phyloP scores from a whole-genome alignment of 2,888 invertebrate genomes.

The Didymodactylos carnosus region DNA sequence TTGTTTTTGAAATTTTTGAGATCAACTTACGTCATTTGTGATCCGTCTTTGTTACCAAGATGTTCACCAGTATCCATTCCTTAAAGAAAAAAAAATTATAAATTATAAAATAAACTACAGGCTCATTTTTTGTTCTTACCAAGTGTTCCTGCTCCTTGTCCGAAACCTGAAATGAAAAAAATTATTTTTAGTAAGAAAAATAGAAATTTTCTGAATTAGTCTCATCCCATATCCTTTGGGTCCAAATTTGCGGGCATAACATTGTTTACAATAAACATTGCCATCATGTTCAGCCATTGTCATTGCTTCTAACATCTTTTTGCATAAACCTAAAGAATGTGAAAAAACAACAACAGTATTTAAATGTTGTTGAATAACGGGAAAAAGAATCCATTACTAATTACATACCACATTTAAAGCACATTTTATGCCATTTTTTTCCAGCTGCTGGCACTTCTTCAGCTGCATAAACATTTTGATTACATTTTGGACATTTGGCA shows the following conservation, averaged over 20 bases:
- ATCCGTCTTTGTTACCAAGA: conserved; percentile 15
- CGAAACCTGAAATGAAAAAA: neutral
- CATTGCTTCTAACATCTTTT: conserved; percentile 77
- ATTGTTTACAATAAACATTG: conserved; percentile 76
- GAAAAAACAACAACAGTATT: neutral
- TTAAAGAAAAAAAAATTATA: too few species aligned
- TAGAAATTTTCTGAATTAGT: neutral
- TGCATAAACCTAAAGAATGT: conserved; percentile 64
- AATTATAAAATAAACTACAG: too few species aligned
- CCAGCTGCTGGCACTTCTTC: conserved; percentile 96
- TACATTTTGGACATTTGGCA: conserved; percentile 64
- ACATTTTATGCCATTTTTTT: conserved; percentile 92
- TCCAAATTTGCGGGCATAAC: conserved; percentile 88
- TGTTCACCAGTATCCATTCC: conserved; percentile 1
- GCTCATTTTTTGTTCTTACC: too few species aligned
- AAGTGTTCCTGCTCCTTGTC: neutral
- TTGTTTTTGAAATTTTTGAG: too few species aligned
- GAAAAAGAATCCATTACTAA: conserved; percentile 67
- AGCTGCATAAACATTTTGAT: conserved; percentile 94
- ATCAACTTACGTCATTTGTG: neutral
- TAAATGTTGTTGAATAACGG: too few species aligned
- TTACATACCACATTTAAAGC: conserved; percentile 78
- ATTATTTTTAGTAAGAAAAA: conserved; percentile 34
- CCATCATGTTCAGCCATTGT: conserved; percentile 67
- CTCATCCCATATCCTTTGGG: conserved; percentile 36